Evolutionary conservation across 2,113 vertebrate genomes (phyloP).

Genomic region (Anser cygnoides): DNA sequence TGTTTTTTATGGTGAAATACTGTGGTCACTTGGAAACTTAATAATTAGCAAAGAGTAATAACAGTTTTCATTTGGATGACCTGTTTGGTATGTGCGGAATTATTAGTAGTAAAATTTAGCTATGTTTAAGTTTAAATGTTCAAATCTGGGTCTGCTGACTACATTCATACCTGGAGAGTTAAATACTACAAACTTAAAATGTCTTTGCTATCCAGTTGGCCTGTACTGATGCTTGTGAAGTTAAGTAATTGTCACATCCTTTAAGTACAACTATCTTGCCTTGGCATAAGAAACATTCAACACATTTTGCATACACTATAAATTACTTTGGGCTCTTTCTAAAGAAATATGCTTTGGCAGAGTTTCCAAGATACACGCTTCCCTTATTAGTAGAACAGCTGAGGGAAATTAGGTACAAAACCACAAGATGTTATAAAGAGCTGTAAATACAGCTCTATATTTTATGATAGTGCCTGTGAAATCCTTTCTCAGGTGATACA

Average conservation of each 20-base stretch:
- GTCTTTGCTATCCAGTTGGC: neutral
- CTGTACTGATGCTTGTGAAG: neutral
- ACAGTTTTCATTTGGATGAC: neutral
- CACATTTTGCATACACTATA: neutral
- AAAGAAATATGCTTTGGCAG: neutral
- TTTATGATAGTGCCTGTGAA: neutral
- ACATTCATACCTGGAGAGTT: neutral
- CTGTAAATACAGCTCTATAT: neutral
- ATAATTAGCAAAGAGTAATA: neutral
- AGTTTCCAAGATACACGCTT: neutral
- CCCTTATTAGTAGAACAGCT: neutral
- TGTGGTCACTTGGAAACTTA: neutral
- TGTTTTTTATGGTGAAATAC: neutral
- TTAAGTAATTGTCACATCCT: neutral
- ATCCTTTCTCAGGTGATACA: neutral
- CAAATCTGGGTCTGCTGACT: neutral
- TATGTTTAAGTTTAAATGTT: neutral
- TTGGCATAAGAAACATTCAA: neutral
- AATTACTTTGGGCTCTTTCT: constrained; percentile 3
- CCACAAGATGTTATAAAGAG: neutral
- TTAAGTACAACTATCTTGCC: neutral
- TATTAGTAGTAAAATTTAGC: neutral
- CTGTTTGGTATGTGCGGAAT: neutral
- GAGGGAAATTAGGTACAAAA: neutral
- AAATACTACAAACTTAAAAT: neutral